Evolutionary conservation across 2,113 vertebrate genomes (phyloP).

Genomic region (Nannospalax galili): DNA sequence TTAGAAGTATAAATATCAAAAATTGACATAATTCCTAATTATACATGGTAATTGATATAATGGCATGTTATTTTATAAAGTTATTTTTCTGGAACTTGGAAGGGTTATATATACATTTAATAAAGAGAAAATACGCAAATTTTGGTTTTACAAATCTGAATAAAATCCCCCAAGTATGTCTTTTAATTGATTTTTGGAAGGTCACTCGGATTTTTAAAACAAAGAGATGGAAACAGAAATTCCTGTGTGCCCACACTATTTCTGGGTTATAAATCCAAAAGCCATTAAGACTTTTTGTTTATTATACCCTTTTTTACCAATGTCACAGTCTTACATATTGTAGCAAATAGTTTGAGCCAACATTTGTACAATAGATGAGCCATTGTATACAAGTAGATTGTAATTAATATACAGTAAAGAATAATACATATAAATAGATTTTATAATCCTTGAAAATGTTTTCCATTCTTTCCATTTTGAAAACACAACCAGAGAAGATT

Average conservation of each 20-base stretch:
- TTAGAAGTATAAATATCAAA: background rate
- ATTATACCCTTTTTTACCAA: background rate
- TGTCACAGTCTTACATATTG: background rate
- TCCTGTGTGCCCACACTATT: background rate
- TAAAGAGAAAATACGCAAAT: background rate
- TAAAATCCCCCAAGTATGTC: too few species aligned
- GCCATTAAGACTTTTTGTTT: background rate
- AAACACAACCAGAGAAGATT: background rate
- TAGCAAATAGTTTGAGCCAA: background rate
- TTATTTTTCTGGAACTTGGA: background rate
- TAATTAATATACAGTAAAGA: background rate
- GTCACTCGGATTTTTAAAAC: background rate
- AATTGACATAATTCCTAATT: background rate
- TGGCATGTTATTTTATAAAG: background rate
- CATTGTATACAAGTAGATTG: background rate
- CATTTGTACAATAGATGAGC: background rate
- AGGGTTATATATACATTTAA: background rate
- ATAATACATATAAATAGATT: conserved; percentile 10
- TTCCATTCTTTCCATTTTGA: conserved; percentile 12
- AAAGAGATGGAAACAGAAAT: background rate
- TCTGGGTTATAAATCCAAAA: background rate
- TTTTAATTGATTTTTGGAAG: background rate
- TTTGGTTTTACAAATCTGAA: background rate
- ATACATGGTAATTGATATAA: background rate
- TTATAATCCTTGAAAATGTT: background rate